Conservation (phyloP, 1,140 invertebrate species). For the Rhyzopertha dominica region DNA sequence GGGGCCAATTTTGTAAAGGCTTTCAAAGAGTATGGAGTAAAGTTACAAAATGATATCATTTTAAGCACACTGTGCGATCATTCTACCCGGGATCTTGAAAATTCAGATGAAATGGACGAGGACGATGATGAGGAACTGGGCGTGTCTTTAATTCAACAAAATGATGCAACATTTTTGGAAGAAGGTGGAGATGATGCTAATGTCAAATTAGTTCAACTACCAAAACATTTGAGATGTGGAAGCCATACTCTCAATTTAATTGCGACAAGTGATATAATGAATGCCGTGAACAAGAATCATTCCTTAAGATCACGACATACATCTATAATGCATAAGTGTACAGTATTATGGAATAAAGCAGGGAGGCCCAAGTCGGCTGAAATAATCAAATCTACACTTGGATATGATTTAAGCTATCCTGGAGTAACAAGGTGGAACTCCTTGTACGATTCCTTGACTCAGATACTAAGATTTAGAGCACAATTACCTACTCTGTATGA, state of each 20-base stretch:
- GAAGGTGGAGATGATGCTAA: neutral
- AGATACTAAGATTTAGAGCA: constrained; percentile 10
- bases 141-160: constrained; percentile 1
- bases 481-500: too few species aligned
- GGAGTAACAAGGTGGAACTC: constrained; percentile 28
- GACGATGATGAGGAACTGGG: neutral
- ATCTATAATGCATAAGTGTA: constrained; percentile 18
- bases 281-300: neutral
- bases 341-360: constrained; percentile 17
- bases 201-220: too few species aligned
- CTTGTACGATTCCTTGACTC: constrained; percentile 15
- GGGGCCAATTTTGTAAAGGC: constrained; percentile 25
- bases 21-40: constrained; percentile 22
- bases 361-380: constrained; percentile 23
- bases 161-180: neutral
- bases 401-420: constrained; percentile 12
- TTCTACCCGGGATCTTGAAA: too few species aligned
- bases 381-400: constrained; percentile 17
- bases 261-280: constrained; percentile 5
- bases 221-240: constrained; percentile 13
- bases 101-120: constrained; percentile 3
- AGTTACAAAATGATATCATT: constrained; percentile 3
- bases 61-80: too few species aligned
- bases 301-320: neutral
- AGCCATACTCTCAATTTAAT: constrained; percentile 12